Evolutionary conservation across 2,888 invertebrate genomes (phyloP).

Genomic region (Chaetoderma sp.): DNA sequence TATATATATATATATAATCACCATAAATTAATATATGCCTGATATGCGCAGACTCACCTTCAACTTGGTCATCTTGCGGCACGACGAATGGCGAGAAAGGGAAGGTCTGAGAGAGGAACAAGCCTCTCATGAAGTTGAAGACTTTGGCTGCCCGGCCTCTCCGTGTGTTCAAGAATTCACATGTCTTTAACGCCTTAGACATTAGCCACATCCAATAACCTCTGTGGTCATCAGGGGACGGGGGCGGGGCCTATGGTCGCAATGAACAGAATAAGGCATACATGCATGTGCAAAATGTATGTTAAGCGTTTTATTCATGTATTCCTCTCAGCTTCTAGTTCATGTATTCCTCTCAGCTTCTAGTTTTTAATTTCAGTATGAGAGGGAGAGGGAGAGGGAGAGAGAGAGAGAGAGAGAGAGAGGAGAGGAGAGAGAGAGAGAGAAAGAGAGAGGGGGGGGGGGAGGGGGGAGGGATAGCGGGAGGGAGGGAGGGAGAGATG

Average conservation of each 20-base stretch:
- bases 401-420: constrained; percentile 13
- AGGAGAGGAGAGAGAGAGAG: neutral
- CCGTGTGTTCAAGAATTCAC: constrained; percentile 65
- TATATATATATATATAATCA: too few species aligned
- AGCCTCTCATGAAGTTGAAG: constrained; percentile 70
- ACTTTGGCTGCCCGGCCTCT: constrained; percentile 70
- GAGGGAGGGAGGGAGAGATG: too few species aligned
- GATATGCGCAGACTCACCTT: neutral
- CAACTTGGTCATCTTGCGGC: neutral
- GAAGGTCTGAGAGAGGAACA: constrained; percentile 65
- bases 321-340: too few species aligned
- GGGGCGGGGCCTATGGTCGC: too few species aligned
- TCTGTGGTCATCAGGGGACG: too few species aligned
- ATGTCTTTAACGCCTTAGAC: too few species aligned
- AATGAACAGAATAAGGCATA: too few species aligned
- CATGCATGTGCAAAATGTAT: too few species aligned
- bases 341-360: too few species aligned
- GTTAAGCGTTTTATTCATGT: too few species aligned
- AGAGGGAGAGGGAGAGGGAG: neutral
- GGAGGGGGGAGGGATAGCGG: constrained; percentile 18
- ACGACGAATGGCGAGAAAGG: constrained; percentile 70
- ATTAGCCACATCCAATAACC: too few species aligned
- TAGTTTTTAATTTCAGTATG: too few species aligned
- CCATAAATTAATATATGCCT: neutral
- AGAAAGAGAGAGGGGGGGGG: neutral